These are phyloP conservation scores for Heliothis peltigera DNA, from an alignment of 2,888 invertebrate species.

Conservation along the genomic window DNA sequence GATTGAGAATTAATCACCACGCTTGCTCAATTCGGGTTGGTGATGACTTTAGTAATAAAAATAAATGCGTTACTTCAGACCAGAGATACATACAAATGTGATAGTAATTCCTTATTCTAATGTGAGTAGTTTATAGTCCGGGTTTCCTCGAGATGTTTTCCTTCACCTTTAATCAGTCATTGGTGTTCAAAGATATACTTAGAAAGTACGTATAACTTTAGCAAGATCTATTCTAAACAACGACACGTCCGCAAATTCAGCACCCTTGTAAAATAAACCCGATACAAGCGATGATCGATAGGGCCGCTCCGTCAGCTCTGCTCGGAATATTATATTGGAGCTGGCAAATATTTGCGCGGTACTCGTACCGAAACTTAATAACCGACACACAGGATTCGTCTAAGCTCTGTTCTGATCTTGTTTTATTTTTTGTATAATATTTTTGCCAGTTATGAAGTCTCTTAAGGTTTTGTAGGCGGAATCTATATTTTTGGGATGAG, in stretches of 20 bases:
- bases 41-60: no score
- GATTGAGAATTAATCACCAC: no score
- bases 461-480: constrained; percentile 16
- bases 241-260: constrained; percentile 27
- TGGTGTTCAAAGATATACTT: no score
- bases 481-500: not conserved
- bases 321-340: constrained; percentile 48
- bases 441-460: constrained; percentile 17
- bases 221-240: constrained; percentile 10
- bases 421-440: constrained; percentile 29
- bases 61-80: no score
- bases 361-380: constrained; percentile 46
- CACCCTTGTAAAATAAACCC: constrained; percentile 40
- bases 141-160: no score
- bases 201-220: no score
- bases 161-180: no score
- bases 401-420: constrained; percentile 35
- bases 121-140: no score
- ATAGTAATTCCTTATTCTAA: no score
- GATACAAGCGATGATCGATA: constrained; percentile 52
- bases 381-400: constrained; percentile 40
- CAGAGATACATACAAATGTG: no score
- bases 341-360: constrained; percentile 45
- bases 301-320: constrained; percentile 37
- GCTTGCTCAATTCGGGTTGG: no score